phyloP scores from a whole-genome alignment of 2,888 invertebrate species.

The Corythucha ciliata region DNA sequence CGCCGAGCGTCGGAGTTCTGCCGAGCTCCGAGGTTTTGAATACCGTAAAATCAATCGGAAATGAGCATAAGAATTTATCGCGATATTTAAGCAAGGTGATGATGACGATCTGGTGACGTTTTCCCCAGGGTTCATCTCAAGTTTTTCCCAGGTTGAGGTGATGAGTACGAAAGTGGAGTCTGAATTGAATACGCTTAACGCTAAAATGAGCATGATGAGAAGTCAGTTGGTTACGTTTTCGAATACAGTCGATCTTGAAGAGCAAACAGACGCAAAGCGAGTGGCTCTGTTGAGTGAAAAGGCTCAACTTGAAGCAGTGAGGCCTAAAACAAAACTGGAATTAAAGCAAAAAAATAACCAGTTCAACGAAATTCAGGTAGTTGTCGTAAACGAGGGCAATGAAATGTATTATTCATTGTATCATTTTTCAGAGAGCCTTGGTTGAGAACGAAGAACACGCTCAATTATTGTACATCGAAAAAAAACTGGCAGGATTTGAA shows the following conservation, averaged over 20 bases:
- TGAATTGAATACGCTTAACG: slow-evolving; percentile 44
- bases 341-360: slow-evolving; percentile 40
- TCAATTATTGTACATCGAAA: slow-evolving; percentile 59
- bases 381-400: background rate
- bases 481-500: slow-evolving; percentile 57
- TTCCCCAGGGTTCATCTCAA: background rate
- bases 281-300: slow-evolving; percentile 47
- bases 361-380: slow-evolving; percentile 47
- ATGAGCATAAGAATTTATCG: slow-evolving; percentile 47
- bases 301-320: slow-evolving; percentile 42
- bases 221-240: slow-evolving; percentile 52
- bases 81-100: slow-evolving; percentile 42
- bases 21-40: slow-evolving; percentile 42
- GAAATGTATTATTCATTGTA: background rate
- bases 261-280: slow-evolving; percentile 50
- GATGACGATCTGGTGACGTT: background rate
- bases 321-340: slow-evolving; percentile 14
- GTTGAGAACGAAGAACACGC: slow-evolving; percentile 62
- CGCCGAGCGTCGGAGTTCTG: too few relatives aligned
- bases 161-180: slow-evolving; percentile 57
- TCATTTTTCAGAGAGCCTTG: slow-evolving; percentile 47
- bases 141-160: slow-evolving; percentile 48
- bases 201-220: slow-evolving; percentile 48
- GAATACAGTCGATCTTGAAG: slow-evolving; percentile 51
- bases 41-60: slow-evolving; percentile 54